Evolutionary conservation across 2,888 invertebrate species (phyloP), one percentile per base, ranked within the genome.

Genomic region (Acanthoscelides obtectus): DNA sequence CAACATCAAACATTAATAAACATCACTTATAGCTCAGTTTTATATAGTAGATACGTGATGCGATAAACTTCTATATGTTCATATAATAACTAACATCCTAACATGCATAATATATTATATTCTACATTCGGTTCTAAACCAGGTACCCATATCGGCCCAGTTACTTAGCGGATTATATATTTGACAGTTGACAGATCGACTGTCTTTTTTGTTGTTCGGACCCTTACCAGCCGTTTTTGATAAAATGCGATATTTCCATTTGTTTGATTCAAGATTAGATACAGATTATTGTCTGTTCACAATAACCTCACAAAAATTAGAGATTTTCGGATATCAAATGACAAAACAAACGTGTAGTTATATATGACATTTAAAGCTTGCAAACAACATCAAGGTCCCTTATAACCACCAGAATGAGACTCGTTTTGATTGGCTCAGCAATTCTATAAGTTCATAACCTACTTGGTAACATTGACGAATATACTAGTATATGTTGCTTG

Each of bases 351-450:
- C 19, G n/a, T 67, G 22, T 67, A 67, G 22, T 20, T 21, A 27
- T 6, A 22, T 68, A 68, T 25, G 25, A 68, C 25, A 77, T 74
- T 75, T 74, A 76, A 81, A 82, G 80, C 80, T n/a, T n/a, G n/a
- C n/a, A n/a, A 78, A 80, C 80, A 78, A 80, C 80, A 80, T 80
- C 79, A 80, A 84, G 82, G 83, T 83, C 83, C 83, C 83, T 79
- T 78, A 71, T 79, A 78, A 72, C 22, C 5, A 78, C 77, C 81
- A 79, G 79, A 80, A 80, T 81, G 78, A 78, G 78, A 79, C 45
- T 45, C 17, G 79, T 85, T 86, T 85, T 87, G 86, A 87, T 87
- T 87, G 86, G 86, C 86, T 86, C 85, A 87, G 87, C 87, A 87
- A 87, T 87, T 86, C 87, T 85, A 45, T 45, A 45, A 1, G 6